Base-by-base conservation (phyloP, 2,888 invertebrate genomes). In the Pandemis corylana region DNA sequence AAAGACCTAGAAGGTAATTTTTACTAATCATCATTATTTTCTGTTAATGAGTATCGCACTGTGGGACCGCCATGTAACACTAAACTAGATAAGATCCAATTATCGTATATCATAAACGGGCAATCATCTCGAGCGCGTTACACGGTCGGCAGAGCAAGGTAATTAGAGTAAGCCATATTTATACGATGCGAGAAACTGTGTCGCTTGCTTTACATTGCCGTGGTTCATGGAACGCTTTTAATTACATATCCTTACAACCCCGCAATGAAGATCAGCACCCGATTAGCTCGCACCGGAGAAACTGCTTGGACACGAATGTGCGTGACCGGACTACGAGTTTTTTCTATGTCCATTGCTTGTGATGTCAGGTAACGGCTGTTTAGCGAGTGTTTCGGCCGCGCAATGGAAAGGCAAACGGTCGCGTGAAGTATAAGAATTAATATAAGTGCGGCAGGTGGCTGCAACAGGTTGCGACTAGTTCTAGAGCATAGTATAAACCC, bases 31-130 rank as follows among this genome's bases (percentile, higher is more conserved):
- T 10, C 46, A 51, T n/a, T 44, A n/a, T 51, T 13, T n/a, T n/a
- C n/a, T 51, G 1, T 51, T 51, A 51, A n/a, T n/a, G n/a, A 5
- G 6, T 51, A 51, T n/a, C 13, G 12, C 49, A 51, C 51, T 51
- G n/a, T n/a, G 51, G 0, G n/a, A 51, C 7, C 63, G 4, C 42
- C 15, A 7, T 10, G 46, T 65, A 65, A 46, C 42, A 20, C 65
- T 49, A 65, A 46, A 49, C 65, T 28, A 49, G 20, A 65, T 65
- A 65, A 20, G 2, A 61, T 20, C 12, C 51, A 66, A 66, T 66
- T 66, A 66, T 66, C 66, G 66, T 49, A 66, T 51, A 49, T 66
- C 51, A 51, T 66, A 66, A 49, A 66, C 66, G 51, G 2, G 51
- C 62, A 41, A 62, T 62, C 36, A 62, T 62, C 62, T 36, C 62